These are phyloP conservation scores for Lydus trimaculatus DNA, from an alignment of 2,888 invertebrate species.

Conservation along the genomic window DNA sequence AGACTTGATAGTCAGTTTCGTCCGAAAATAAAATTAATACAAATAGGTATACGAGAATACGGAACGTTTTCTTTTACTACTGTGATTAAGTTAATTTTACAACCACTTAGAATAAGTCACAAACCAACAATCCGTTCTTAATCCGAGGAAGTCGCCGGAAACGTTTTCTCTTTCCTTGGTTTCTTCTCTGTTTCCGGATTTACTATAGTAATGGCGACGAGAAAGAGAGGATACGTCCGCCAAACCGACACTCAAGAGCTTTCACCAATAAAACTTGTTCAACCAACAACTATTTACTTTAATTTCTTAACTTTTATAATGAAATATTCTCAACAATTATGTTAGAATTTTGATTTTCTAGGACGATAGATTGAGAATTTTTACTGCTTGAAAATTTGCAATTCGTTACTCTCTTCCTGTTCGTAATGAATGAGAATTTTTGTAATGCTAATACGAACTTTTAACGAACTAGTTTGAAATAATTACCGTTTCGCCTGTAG, in stretches of 20 bases:
- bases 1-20: not conserved
- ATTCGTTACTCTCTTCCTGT: not conserved
- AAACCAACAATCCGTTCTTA: constrained; percentile 56
- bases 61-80: constrained; percentile 52
- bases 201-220: not conserved
- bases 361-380: too few species aligned
- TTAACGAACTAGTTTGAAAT: not conserved
- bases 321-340: not conserved
- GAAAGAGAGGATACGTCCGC: not conserved
- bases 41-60: constrained; percentile 41
- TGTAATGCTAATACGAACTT: too few species aligned
- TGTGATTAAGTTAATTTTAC: constrained; percentile 56
- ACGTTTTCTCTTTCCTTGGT: not conserved
- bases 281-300: not conserved
- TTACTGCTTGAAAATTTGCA: not conserved
- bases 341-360: not conserved
- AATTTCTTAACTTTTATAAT: not conserved
- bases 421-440: not conserved
- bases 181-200: not conserved
- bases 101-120: constrained; percentile 54
- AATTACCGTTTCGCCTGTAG: not conserved
- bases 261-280: not conserved
- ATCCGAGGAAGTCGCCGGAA: constrained; percentile 42
- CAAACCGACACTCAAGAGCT: not conserved
- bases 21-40: constrained; percentile 41